Conservation (phyloP, 2,797 vertebrate genomes). For the Cryptoprocta ferox region DNA sequence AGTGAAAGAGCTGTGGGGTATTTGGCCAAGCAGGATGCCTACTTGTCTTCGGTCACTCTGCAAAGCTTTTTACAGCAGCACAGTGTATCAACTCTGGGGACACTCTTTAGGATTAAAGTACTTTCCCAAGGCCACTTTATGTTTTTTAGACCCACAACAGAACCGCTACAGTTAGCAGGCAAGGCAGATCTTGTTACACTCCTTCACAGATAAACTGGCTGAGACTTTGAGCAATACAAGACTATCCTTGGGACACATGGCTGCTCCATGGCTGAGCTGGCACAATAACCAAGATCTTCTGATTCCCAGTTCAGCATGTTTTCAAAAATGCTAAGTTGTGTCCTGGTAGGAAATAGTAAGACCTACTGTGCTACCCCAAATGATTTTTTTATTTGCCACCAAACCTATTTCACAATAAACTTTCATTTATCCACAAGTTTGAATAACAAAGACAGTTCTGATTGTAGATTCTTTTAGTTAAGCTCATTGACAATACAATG, state of each 20-base stretch:
- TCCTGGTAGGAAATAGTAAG: neutral
- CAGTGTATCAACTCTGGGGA: no score
- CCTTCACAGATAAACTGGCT: neutral
- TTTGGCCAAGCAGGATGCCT: neutral
- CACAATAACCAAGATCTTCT: neutral
- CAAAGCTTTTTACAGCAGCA: neutral
- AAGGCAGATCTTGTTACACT: neutral
- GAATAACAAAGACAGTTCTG: slow-evolving; percentile 45
- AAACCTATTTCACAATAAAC: slow-evolving; percentile 27
- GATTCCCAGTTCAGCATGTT: neutral
- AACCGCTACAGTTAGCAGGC: neutral
- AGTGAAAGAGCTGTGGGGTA: neutral
- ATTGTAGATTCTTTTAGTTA: slow-evolving; percentile 22
- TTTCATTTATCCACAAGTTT: slow-evolving; percentile 19
- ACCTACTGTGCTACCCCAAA: neutral
- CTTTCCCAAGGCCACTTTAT: neutral
- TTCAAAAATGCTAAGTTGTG: slow-evolving; percentile 16
- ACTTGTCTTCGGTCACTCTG: neutral
- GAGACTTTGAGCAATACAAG: neutral
- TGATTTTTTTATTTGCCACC: neutral
- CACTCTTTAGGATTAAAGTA: neutral
- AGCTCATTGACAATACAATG: slow-evolving; percentile 23
- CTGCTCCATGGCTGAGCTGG: neutral
- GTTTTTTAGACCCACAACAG: neutral
- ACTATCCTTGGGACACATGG: neutral